These are phyloP conservation scores for Sepiola atlantica DNA, from an alignment of 2,888 invertebrate species.

Conservation along the genomic window DNA sequence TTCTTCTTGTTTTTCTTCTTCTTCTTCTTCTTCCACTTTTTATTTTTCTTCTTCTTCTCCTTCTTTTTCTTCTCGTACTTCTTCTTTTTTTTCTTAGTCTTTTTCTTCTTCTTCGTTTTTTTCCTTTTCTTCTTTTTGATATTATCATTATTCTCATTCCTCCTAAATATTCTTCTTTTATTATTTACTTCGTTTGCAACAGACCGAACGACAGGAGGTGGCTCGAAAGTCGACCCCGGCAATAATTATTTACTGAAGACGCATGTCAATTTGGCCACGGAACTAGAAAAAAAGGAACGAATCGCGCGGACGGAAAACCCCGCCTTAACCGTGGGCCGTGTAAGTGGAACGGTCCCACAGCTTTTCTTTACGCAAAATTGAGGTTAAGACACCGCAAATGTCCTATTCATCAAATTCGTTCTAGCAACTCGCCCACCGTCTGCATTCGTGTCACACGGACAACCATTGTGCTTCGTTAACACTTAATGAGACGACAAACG, in stretches of 20 bases:
- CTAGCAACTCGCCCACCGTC: neutral
- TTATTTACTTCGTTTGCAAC: neutral
- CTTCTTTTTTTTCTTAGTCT: too few species aligned
- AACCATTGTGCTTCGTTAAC: conserved; percentile 20
- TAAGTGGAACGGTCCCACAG: neutral
- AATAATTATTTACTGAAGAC: conserved; percentile 7
- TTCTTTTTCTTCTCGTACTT: too few species aligned
- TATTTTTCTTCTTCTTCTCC: too few species aligned
- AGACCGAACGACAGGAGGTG: conserved; percentile 11
- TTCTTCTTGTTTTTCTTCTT: too few species aligned
- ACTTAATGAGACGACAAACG: conserved; percentile 11
- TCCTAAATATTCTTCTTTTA: too few species aligned
- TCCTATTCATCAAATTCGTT: conserved; percentile 8
- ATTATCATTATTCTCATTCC: too few species aligned
- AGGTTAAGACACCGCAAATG: conserved; percentile 32
- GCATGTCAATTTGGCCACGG: neutral
- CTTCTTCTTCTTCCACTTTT: too few species aligned
- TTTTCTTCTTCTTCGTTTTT: too few species aligned
- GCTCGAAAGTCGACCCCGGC: neutral
- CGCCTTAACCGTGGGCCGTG: conserved; percentile 15
- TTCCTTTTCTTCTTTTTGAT: too few species aligned
- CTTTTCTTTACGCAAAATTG: neutral
- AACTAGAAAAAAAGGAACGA: neutral
- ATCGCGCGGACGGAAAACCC: neutral
- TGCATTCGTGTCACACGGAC: neutral